Percentiles rank a stretch among this genome's conserved stretches.
Conservation (phyloP, 1,140 invertebrate genomes). For the Tachypleus tridentatus region DNA sequence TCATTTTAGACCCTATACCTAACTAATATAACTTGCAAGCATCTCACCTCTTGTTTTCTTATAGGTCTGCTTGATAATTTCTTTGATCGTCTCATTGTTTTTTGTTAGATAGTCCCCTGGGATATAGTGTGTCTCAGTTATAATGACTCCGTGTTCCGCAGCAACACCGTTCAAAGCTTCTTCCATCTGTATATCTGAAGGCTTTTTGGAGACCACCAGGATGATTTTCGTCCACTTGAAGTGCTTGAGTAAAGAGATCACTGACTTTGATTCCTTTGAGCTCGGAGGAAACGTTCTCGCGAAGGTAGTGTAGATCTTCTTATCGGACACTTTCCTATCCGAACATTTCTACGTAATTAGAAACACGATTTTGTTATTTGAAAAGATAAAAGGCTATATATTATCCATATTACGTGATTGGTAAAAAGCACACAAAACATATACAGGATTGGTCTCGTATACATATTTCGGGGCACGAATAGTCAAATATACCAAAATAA, state of each 20-base stretch:
- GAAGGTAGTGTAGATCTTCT: conserved; percentile 61
- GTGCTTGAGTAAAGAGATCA: conserved; percentile 54
- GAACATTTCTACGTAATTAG: conserved; percentile 56
- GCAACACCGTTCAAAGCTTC: conserved; percentile 48
- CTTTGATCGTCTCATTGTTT: conserved; percentile 17
- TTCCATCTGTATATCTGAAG: conserved; percentile 51
- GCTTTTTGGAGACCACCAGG: conserved; percentile 51
- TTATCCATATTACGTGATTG: background rate
- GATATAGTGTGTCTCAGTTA: conserved; percentile 43
- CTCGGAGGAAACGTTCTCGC: conserved; percentile 71
- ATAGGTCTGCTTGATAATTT: conserved; percentile 22
- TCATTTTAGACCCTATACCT: no score
- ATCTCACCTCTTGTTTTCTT: conserved; percentile 20
- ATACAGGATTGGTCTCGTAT: background rate
- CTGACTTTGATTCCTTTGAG: conserved; percentile 44
- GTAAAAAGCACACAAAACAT: background rate
- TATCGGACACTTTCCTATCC: conserved; percentile 57
- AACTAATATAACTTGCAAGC: no score
- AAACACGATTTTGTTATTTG: no score
- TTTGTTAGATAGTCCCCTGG: conserved; percentile 21
- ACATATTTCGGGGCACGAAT: no score
- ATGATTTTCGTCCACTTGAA: conserved; percentile 54
- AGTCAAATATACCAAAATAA: no score
- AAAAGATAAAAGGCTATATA: background rate
- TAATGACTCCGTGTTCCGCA: conserved; percentile 43